A percentile compares a stretch with the other conserved stretches of the same genome.
These are phyloP conservation scores for Dryocosmus kuriphilus DNA, from an alignment of 2,888 invertebrate species.

Conservation along the genomic window DNA sequence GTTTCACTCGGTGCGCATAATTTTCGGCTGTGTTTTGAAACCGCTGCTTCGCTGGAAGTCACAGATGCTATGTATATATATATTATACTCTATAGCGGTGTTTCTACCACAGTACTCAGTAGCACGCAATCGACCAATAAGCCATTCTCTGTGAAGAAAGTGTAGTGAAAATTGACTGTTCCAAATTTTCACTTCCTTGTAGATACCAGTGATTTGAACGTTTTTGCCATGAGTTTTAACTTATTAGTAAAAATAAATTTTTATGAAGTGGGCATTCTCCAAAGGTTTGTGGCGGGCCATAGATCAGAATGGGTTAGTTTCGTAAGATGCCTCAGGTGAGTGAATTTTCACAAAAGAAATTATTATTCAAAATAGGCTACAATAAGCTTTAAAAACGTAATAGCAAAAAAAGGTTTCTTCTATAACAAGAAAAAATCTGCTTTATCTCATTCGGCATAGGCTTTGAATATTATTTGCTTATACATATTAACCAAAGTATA, in stretches of 20 bases:
- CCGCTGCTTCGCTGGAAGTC: constrained; percentile 5
- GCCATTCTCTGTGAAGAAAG: constrained; percentile 18
- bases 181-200: background rate
- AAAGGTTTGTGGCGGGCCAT: constrained; percentile 54
- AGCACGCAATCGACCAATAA: constrained; percentile 12
- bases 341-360: constrained; percentile 40
- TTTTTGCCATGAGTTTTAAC: constrained; percentile 66
- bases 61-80: background rate
- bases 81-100: no score
- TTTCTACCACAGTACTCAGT: no score
- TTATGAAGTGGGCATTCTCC: constrained; percentile 62
- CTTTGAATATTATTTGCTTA: no score
- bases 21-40: constrained; percentile 22
- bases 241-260: constrained; percentile 65
- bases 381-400: background rate
- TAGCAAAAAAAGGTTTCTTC: background rate
- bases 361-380: background rate
- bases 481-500: no score
- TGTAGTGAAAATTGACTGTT: constrained; percentile 21
- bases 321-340: constrained; percentile 71
- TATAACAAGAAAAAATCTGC: background rate
- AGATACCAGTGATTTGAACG: background rate
- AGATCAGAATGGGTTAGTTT: constrained; percentile 64
- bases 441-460: no score
- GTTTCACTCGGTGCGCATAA: background rate